Conservation (phyloP, 2,797 vertebrate genomes). For the Hydrolagus colliei region DNA sequence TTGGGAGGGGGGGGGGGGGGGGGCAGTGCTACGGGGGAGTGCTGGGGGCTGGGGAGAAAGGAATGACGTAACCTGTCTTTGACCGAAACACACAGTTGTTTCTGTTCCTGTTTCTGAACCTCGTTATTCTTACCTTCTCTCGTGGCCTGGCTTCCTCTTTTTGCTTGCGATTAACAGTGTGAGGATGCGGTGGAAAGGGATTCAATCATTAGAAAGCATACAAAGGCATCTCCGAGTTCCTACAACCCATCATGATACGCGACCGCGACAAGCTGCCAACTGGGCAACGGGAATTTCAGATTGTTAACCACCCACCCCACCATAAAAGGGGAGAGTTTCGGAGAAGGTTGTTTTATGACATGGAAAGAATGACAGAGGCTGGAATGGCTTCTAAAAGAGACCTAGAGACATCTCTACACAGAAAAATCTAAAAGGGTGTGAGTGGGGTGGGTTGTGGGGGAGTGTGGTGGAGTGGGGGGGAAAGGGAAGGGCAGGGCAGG, state of each 20-base stretch:
- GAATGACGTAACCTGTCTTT: neutral
- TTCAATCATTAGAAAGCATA: neutral
- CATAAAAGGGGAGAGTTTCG: neutral
- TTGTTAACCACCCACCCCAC: too few relatives aligned
- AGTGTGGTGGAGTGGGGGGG: neutral
- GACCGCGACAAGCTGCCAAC: neutral
- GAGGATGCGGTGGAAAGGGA: conserved; percentile 43
- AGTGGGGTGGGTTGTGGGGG: neutral
- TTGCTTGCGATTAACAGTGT: conserved; percentile 49
- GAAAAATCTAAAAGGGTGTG: too few relatives aligned
- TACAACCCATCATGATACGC: neutral
- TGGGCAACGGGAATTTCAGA: too few relatives aligned
- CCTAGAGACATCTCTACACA: too few relatives aligned
- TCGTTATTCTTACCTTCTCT: conserved; percentile 55
- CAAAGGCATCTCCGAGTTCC: neutral
- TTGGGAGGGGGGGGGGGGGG: too few relatives aligned
- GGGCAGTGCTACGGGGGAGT: too few relatives aligned
- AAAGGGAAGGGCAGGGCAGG: neutral
- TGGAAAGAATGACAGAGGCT: too few relatives aligned
- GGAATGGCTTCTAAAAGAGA: too few relatives aligned
- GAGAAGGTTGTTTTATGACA: too few relatives aligned
- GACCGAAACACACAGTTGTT: neutral
- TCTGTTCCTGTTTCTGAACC: neutral
- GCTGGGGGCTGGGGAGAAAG: neutral
- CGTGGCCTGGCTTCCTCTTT: conserved; percentile 60